phyloP scores from a whole-genome alignment of 2,113 vertebrate species.

The Cepphus grylle region DNA sequence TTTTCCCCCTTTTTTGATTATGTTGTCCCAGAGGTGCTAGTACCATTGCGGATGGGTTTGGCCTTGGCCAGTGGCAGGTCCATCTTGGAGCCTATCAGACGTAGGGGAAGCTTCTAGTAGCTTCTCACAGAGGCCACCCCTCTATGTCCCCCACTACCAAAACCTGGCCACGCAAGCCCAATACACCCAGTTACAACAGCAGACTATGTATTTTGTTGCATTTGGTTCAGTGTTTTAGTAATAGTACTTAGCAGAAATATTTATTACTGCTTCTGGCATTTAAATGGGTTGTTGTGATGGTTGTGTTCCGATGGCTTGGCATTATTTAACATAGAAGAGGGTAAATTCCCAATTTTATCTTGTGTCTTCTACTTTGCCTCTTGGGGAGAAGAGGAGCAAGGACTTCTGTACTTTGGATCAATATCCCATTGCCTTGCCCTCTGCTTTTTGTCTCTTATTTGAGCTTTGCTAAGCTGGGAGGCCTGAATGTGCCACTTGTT shows the following conservation, averaged over 20 bases:
- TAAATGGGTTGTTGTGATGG: neutral
- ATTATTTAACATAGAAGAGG: neutral
- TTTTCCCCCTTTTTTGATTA: no score
- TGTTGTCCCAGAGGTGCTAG: no score
- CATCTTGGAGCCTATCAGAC: neutral
- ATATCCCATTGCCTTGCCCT: neutral
- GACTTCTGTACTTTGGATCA: neutral
- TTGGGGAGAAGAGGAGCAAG: neutral
- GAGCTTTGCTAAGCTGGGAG: neutral
- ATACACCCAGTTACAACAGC: neutral
- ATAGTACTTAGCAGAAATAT: neutral
- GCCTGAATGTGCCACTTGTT: neutral
- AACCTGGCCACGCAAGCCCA: neutral
- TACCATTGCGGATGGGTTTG: no score
- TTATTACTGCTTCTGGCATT: neutral
- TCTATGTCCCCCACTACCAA: neutral
- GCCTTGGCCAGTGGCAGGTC: no score
- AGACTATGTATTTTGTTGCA: neutral
- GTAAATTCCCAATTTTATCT: neutral
- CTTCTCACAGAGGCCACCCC: neutral
- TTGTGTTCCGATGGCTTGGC: neutral
- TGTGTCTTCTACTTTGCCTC: neutral
- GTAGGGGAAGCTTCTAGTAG: neutral
- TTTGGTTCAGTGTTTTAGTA: neutral
- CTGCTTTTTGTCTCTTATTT: neutral